Percentiles rank a stretch among this genome's conserved stretches.
Evolutionary conservation across 2,888 invertebrate genomes (phyloP).

Genomic region (Leucania comma): DNA sequence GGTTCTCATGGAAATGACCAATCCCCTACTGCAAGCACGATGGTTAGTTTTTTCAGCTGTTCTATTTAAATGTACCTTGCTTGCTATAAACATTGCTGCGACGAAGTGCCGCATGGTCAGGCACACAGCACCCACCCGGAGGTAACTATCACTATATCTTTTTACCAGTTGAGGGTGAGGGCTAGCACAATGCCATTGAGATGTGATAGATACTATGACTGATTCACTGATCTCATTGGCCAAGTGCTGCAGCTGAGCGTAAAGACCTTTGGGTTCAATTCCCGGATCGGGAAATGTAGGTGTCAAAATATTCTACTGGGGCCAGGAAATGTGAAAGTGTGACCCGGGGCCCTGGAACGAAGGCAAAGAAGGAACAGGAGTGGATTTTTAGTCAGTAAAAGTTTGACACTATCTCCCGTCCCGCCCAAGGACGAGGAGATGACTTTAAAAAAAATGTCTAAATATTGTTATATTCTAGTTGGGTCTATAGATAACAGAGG

Average conservation of each 20-base stretch:
- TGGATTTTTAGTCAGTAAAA: too few relatives aligned
- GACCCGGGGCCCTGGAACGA: too few relatives aligned
- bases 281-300: neutral
- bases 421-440: too few relatives aligned
- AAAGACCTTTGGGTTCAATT: neutral
- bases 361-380: too few relatives aligned
- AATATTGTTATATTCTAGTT: neutral
- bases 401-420: too few relatives aligned
- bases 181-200: neutral
- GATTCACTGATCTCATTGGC: neutral
- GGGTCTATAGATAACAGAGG: neutral
- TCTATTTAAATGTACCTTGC: neutral
- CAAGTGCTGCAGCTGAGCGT: neutral
- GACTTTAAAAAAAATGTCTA: too few relatives aligned
- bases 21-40: slow-evolving; percentile 91
- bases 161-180: neutral
- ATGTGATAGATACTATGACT: neutral
- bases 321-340: too few relatives aligned
- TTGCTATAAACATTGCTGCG: neutral
- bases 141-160: neutral
- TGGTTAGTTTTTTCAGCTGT: slow-evolving; percentile 81
- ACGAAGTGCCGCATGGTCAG: neutral
- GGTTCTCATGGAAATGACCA: slow-evolving; percentile 91
- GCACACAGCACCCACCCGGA: neutral
- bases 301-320: neutral